A percentile compares a stretch with the other conserved stretches of the same genome.
These are phyloP conservation scores for Champsocephalus gunnari DNA, from an alignment of 2,797 vertebrate genomes.

Conservation along the genomic window DNA sequence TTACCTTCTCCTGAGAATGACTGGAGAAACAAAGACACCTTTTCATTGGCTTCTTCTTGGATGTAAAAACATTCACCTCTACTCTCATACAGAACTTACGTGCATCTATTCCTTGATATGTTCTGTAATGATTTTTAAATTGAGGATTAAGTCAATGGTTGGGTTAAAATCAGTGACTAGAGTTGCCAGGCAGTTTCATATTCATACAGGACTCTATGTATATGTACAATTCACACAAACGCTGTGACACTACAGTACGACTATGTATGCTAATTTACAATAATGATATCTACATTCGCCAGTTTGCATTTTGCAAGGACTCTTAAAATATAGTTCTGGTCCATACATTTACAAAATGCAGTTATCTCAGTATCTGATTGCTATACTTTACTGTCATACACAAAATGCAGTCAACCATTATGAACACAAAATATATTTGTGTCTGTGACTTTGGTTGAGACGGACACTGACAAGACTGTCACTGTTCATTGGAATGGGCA, in stretches of 20 bases:
- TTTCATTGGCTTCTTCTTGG: constrained; percentile 3
- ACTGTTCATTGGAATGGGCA: not conserved
- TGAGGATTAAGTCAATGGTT: not conserved
- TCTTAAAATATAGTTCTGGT: not conserved
- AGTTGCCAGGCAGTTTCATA: not conserved
- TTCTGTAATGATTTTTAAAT: constrained; percentile 4
- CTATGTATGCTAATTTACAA: not conserved
- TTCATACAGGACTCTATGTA: not conserved
- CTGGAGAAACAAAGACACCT: constrained; percentile 10
- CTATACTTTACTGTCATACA: not conserved
- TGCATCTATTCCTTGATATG: not conserved
- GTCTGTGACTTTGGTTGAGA: constrained; percentile 11
- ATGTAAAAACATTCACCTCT: constrained; percentile 24
- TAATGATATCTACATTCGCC: not conserved
- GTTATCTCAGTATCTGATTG: not conserved
- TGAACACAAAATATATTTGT: not conserved
- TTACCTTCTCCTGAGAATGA: constrained; percentile 29
- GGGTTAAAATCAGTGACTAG: constrained; percentile 22
- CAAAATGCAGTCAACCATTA: not conserved
- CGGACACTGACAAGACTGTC: not conserved
- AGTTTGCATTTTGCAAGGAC: not conserved
- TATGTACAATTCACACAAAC: not conserved
- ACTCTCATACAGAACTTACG: not conserved
- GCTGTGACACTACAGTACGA: not conserved
- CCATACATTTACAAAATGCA: not conserved